Conservation (phyloP, 1,140 invertebrate species). For the Myzus persicae region DNA sequence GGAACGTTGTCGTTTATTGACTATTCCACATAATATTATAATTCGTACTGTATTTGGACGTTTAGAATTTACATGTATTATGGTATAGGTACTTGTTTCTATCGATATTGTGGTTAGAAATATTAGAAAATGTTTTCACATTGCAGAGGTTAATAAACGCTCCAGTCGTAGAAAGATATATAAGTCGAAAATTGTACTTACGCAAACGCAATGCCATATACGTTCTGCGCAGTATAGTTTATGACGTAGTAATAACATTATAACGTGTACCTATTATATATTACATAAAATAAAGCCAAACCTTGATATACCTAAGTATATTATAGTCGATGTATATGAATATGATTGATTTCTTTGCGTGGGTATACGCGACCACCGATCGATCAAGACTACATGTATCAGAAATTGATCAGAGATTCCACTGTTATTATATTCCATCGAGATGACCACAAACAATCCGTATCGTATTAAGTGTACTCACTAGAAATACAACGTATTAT, state of each 20-base stretch:
- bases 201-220: neutral
- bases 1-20: neutral
- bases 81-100: neutral
- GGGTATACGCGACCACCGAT: neutral
- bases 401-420: neutral
- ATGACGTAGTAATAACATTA: neutral
- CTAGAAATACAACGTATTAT: neutral
- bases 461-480: neutral
- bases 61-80: neutral
- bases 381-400: neutral
- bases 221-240: neutral
- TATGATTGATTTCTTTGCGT: neutral
- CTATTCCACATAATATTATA: too few relatives aligned
- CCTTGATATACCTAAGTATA: neutral
- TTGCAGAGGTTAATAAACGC: neutral
- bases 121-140: neutral
- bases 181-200: neutral
- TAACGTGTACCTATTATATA: neutral
- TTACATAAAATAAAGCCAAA: slow-evolving; percentile 24
- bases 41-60: neutral
- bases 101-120: neutral
- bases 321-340: neutral
- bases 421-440: neutral
- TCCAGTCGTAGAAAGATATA: too few relatives aligned
- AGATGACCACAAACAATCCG: neutral